Conservation (phyloP, 2,888 invertebrate species). For the Eumerus sabulonum region DNA sequence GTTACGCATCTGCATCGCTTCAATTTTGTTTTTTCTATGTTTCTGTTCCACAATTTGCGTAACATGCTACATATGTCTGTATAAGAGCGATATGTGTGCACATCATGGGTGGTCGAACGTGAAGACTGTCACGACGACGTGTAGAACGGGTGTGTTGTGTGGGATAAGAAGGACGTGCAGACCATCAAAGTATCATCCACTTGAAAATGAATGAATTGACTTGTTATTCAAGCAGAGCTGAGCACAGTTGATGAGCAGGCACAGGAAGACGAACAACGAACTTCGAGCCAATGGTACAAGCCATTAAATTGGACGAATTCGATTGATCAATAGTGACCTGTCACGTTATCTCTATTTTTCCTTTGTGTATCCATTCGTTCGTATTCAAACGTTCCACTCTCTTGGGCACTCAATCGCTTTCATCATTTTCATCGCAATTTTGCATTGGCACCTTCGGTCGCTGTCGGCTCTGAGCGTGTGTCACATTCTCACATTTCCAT, state of each 20-base stretch:
- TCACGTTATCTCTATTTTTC: conserved; percentile 8
- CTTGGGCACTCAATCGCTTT: conserved; percentile 55
- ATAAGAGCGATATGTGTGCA: background rate
- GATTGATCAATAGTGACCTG: conserved; percentile 67
- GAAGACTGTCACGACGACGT: no score
- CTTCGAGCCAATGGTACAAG: conserved; percentile 53
- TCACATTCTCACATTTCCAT: conserved; percentile 19
- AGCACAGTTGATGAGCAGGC: background rate
- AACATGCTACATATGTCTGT: conserved; percentile 6
- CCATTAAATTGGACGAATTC: conserved; percentile 65
- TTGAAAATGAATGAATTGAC: conserved; percentile 67
- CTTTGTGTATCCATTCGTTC: no score
- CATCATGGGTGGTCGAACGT: background rate
- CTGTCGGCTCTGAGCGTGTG: no score
- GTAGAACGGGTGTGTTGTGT: conserved; percentile 8
- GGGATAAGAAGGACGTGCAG: conserved; percentile 55
- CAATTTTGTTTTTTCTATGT: conserved; percentile 3
- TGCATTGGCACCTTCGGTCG: conserved; percentile 28
- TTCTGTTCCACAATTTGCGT: conserved; percentile 51
- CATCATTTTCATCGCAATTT: conserved; percentile 45
- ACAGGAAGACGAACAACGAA: background rate
- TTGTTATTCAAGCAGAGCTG: conserved; percentile 61
- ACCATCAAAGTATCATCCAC: conserved; percentile 64
- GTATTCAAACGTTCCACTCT: conserved; percentile 7
- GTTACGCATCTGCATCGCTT: conserved; percentile 36